Evolutionary conservation across 2,888 invertebrate genomes (phyloP).

Genomic region (Nemapogon koenigi): DNA sequence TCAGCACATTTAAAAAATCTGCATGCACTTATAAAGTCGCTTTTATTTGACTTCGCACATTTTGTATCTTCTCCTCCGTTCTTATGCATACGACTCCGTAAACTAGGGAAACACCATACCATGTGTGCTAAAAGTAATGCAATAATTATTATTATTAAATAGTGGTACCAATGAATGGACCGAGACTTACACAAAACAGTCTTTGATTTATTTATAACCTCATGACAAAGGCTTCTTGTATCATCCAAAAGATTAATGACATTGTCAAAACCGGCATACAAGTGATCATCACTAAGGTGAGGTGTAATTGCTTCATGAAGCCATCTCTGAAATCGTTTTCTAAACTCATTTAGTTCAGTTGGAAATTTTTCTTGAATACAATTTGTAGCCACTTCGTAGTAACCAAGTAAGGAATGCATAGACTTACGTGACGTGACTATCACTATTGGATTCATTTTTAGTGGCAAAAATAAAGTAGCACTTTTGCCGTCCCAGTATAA

Average conservation of each 20-base stretch:
- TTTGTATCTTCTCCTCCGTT: neutral
- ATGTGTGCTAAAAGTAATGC: constrained; percentile 36
- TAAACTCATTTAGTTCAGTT: constrained; percentile 43
- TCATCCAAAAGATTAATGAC: constrained; percentile 41
- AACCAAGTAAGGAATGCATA: constrained; percentile 55
- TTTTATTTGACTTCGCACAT: neutral
- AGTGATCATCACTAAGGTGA: constrained; percentile 65
- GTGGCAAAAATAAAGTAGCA: constrained; percentile 67
- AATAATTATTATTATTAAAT: constrained; percentile 25
- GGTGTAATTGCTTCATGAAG: constrained; percentile 50
- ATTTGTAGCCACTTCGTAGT: constrained; percentile 57
- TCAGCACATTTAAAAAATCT: no score
- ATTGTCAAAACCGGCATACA: constrained; percentile 64
- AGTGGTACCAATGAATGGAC: no score
- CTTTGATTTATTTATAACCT: no score
- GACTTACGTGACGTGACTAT: constrained; percentile 26
- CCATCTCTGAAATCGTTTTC: constrained; percentile 61
- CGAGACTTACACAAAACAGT: no score
- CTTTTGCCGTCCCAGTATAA: constrained; percentile 62
- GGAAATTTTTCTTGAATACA: constrained; percentile 47
- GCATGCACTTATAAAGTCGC: no score
- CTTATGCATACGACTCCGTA: neutral
- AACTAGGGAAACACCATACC: constrained; percentile 33
- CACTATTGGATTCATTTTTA: constrained; percentile 40
- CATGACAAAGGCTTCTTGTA: constrained; percentile 18